phyloP scores from a whole-genome alignment of 2,888 invertebrate species.

The Sycophila texana region DNA sequence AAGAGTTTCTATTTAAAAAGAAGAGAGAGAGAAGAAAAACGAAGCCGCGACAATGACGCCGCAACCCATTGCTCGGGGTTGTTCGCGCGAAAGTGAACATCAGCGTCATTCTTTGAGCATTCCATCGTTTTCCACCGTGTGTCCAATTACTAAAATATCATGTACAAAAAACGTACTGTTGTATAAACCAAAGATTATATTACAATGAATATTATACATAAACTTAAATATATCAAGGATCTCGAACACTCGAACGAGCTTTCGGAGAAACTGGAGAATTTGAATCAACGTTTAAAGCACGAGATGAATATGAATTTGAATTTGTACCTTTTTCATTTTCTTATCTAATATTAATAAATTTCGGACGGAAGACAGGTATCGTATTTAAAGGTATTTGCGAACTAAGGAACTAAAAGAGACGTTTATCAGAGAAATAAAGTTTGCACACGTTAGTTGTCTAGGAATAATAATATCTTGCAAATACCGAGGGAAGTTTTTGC shows the following conservation, averaged over 20 bases:
- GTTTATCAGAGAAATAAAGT: conserved; percentile 4
- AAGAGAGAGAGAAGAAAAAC: not conserved
- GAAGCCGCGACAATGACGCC: not conserved
- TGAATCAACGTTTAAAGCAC: conserved; percentile 6
- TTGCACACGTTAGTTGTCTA: conserved; percentile 18
- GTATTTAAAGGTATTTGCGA: not conserved
- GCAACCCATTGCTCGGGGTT: conserved; percentile 17
- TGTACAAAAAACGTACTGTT: conserved; percentile 52
- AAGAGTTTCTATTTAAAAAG: conserved; percentile 37
- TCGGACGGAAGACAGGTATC: not conserved
- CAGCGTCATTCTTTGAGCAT: conserved; percentile 39
- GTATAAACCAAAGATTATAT: conserved; percentile 53
- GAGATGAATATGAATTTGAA: not conserved
- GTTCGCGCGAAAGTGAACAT: conserved; percentile 23
- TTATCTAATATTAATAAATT: not conserved
- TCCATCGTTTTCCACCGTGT: conserved; percentile 45
- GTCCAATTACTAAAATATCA: conserved; percentile 51
- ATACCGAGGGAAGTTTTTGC: too few species aligned
- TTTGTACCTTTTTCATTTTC: not conserved
- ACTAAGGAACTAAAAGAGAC: not conserved
- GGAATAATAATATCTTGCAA: not conserved
- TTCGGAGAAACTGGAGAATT: conserved; percentile 18
- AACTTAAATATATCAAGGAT: conserved; percentile 46
- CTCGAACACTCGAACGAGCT: conserved; percentile 32
- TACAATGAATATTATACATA: conserved; percentile 45